These are phyloP conservation scores for Geopemphigus sp. DNA, from an alignment of 1,140 invertebrate species.

Conservation along the genomic window DNA sequence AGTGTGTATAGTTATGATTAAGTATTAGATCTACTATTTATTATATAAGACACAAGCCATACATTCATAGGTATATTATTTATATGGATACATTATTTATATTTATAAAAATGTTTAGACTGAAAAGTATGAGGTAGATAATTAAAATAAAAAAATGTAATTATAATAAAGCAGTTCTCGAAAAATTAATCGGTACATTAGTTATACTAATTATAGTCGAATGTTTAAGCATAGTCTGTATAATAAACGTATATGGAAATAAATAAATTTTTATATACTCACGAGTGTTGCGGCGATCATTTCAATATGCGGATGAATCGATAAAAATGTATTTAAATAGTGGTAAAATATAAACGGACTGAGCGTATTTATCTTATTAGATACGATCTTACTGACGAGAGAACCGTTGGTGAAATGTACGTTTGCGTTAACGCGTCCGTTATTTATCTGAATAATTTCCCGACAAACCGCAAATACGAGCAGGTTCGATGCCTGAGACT, in stretches of 20 bases:
- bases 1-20: too few species aligned
- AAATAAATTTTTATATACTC: not conserved
- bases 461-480: not conserved
- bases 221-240: too few species aligned
- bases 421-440: not conserved
- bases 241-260: too few species aligned
- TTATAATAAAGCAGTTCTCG: not conserved
- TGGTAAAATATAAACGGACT: not conserved
- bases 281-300: constrained; percentile 1
- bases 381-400: not conserved
- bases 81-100: not conserved
- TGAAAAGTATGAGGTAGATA: too few species aligned
- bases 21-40: too few species aligned
- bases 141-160: not conserved
- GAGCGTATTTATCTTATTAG: too few species aligned
- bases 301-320: not conserved
- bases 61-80: too few species aligned
- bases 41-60: too few species aligned
- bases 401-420: not conserved
- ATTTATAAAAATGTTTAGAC: too few species aligned
- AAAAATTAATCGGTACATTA: too few species aligned
- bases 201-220: too few species aligned
- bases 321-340: too few species aligned
- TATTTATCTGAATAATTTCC: constrained; percentile 19
- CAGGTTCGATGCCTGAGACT: not conserved